Percentiles rank a stretch among this genome's conserved stretches.
These are phyloP conservation scores for Laothoe populi DNA, from an alignment of 2,888 invertebrate genomes.

Conservation along the genomic window DNA sequence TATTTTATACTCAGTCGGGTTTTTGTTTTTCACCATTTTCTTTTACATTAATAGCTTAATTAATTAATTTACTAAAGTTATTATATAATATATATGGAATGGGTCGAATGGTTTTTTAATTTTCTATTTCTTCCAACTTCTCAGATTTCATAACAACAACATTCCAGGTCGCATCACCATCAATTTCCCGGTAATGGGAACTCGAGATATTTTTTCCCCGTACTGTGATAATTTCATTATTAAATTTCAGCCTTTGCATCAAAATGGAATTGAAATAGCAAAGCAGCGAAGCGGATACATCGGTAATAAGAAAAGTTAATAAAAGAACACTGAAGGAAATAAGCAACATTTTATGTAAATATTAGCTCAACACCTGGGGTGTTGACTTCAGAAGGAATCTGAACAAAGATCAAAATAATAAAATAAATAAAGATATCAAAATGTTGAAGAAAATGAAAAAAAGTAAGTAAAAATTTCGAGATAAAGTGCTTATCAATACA, in stretches of 20 bases:
- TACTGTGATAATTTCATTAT: slow-evolving; percentile 12
- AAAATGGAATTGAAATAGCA: neutral
- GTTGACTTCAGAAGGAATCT: neutral
- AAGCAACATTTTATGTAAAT: slow-evolving; percentile 51
- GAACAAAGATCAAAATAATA: slow-evolving; percentile 41
- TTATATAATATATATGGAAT: too few species aligned
- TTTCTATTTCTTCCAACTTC: too few species aligned
- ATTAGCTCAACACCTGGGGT: slow-evolving; percentile 38
- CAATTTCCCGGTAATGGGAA: too few species aligned
- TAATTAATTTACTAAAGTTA: neutral
- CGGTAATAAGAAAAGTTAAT: slow-evolving; percentile 46
- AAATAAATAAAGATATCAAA: slow-evolving; percentile 41
- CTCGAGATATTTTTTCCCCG: too few species aligned
- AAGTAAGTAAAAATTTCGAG: neutral
- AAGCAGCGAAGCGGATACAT: slow-evolving; percentile 22
- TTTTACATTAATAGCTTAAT: too few species aligned
- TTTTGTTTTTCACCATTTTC: too few species aligned
- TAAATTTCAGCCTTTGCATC: neutral
- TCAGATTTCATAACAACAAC: too few species aligned
- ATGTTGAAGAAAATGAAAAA: slow-evolving; percentile 6
- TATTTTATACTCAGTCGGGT: too few species aligned
- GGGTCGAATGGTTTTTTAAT: too few species aligned
- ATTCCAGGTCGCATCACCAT: too few species aligned
- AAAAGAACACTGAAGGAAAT: slow-evolving; percentile 44
- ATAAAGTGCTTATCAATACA: slow-evolving; percentile 4